phyloP scores from a whole-genome alignment of 2,797 vertebrate genomes.

The Myotis myotis region DNA sequence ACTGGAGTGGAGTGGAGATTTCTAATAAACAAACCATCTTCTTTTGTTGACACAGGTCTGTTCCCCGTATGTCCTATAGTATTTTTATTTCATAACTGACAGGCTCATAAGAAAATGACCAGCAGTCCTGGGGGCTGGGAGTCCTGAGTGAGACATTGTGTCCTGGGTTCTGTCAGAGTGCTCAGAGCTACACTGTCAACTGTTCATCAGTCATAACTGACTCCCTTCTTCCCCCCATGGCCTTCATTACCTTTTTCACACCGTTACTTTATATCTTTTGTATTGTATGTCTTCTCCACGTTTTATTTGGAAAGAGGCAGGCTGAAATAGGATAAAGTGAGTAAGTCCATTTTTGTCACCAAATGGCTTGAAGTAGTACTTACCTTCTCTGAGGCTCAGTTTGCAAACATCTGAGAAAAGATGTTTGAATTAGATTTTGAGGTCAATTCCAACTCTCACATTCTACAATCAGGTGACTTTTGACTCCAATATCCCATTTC shows the following conservation, averaged over 20 bases:
- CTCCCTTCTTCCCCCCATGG: not conserved
- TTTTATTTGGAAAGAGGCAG: not conserved
- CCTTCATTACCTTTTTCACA: not conserved
- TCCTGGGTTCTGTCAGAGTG: not conserved
- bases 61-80: not conserved
- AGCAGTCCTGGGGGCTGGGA: not conserved
- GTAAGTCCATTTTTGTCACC: not conserved
- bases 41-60: not conserved
- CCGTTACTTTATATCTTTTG: not conserved
- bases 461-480: not conserved
- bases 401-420: not conserved
- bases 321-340: not conserved
- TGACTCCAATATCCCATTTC: not conserved
- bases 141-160: not conserved
- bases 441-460: not conserved
- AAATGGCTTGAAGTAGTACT: not conserved
- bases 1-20: not conserved
- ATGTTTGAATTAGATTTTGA: not conserved
- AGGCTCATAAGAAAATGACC: not conserved
- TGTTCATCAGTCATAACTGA: not conserved
- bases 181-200: not conserved
- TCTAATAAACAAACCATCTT: not conserved
- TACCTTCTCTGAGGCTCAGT: not conserved
- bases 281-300: not conserved
- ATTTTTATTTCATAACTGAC: not conserved